Conservation (phyloP, 2,113 vertebrate species). For the Fukomys damarensis region DNA sequence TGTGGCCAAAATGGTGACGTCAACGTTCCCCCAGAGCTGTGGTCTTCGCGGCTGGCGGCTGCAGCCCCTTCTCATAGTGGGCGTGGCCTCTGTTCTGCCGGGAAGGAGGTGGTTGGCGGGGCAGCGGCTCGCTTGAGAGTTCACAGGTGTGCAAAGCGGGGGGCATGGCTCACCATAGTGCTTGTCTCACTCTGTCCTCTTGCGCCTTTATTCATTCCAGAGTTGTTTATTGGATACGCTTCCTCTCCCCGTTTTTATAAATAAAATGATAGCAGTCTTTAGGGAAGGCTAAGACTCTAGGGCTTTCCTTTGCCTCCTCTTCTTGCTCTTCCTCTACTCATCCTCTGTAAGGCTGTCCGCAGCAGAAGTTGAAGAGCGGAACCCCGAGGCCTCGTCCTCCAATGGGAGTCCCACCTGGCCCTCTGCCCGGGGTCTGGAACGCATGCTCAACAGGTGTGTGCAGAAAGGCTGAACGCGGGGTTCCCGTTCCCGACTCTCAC, state of each 20-base stretch:
- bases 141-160: constrained; percentile 65
- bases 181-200: background rate
- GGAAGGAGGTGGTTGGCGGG: constrained; percentile 83
- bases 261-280: background rate
- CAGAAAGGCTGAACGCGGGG: too few species aligned
- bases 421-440: background rate
- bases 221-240: background rate
- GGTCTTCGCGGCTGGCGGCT: constrained; percentile 84
- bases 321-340: background rate
- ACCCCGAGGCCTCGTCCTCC: background rate
- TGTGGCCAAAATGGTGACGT: constrained; percentile 86
- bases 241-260: background rate
- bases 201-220: background rate
- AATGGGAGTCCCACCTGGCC: background rate
- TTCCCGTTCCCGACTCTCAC: background rate
- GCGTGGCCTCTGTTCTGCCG: constrained; percentile 82
- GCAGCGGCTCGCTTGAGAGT: constrained; percentile 74
- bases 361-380: background rate
- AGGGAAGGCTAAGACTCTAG: background rate
- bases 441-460: background rate
- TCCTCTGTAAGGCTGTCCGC: background rate
- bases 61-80: constrained; percentile 82
- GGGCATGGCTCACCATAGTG: background rate
- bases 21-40: constrained; percentile 79
- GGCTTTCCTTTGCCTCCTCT: background rate